These are phyloP conservation scores for Dipus sagitta DNA, from an alignment of 2,797 vertebrate genomes.

Conservation along the genomic window DNA sequence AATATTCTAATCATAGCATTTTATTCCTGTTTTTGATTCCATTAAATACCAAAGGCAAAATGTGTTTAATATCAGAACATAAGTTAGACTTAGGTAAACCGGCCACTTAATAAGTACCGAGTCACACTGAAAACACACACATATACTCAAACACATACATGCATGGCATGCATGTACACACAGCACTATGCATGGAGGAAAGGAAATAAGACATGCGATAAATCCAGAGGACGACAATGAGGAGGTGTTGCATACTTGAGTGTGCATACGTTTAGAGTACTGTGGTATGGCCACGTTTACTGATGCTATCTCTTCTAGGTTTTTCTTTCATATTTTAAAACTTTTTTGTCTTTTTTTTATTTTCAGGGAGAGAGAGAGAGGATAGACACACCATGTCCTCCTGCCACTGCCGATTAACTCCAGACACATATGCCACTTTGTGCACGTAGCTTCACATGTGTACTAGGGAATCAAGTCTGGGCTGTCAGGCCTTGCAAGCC, in stretches of 20 bases:
- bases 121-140: neutral
- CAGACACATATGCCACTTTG: too few species aligned
- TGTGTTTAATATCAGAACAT: neutral
- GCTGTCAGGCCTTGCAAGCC: too few species aligned
- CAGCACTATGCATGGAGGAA: neutral
- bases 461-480: too few species aligned
- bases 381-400: too few species aligned
- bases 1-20: slow-evolving; percentile 33
- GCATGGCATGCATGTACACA: neutral
- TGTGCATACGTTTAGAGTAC: neutral
- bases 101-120: neutral
- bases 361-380: too few species aligned
- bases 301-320: neutral
- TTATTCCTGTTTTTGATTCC: slow-evolving; percentile 23
- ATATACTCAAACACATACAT: neutral
- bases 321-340: neutral
- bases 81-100: slow-evolving; percentile 6
- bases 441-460: too few species aligned
- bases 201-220: neutral
- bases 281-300: neutral
- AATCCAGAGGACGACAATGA: neutral
- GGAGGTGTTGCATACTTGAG: neutral
- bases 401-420: too few species aligned
- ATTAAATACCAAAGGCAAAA: slow-evolving; percentile 23
- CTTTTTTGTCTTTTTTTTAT: too few species aligned